Evolutionary conservation across 1,140 invertebrate species (phyloP).

Genomic region (Zaprionus kolodkinae): DNA sequence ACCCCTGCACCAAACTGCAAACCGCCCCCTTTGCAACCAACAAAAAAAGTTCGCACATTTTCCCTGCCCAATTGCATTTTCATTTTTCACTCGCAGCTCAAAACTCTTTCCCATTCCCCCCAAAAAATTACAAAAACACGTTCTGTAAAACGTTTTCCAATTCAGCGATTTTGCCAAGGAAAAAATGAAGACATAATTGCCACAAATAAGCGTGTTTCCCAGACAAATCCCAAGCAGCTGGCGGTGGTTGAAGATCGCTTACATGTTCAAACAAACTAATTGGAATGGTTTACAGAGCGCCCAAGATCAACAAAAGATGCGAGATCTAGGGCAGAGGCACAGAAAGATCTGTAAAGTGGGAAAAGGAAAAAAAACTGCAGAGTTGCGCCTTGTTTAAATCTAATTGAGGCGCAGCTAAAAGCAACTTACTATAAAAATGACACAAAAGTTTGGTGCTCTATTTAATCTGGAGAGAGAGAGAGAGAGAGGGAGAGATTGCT

Average conservation of each 20-base stretch:
- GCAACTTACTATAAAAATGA: too few species aligned
- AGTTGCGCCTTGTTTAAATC: neutral
- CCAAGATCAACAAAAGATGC: neutral
- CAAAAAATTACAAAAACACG: conserved; percentile 5
- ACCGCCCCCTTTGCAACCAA: conserved; percentile 15
- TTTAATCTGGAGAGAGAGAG: neutral
- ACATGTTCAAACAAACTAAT: neutral
- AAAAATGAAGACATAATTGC: conserved; percentile 4
- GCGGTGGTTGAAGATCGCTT: neutral
- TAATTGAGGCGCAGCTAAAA: neutral
- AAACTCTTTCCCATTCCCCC: neutral
- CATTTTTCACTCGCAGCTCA: neutral
- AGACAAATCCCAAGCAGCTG: neutral
- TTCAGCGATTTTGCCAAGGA: neutral
- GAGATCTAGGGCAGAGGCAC: neutral
- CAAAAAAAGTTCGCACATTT: neutral
- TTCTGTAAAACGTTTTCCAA: neutral
- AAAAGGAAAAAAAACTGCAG: neutral
- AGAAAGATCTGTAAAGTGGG: too few species aligned
- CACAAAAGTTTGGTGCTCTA: neutral
- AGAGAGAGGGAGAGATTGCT: too few species aligned
- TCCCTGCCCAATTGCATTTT: conserved; percentile 8
- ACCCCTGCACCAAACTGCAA: neutral
- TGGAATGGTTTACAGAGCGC: neutral
- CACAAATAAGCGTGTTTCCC: neutral